These are phyloP conservation scores for Gnathonemus echidnorhynchus DNA, from an alignment of 2,113 vertebrate species.

Conservation along the genomic window DNA sequence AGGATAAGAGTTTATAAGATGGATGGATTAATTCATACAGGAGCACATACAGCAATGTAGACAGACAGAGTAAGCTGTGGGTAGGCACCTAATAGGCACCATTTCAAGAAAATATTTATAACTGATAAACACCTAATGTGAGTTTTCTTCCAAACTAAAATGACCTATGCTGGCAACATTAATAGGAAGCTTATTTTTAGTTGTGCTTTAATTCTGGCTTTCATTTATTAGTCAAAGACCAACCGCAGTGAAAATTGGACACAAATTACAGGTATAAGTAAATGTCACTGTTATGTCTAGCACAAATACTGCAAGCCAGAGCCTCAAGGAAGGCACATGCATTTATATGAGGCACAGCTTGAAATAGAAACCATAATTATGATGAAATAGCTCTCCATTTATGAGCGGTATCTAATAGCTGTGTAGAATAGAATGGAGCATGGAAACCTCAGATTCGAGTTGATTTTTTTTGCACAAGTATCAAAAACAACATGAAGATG, in stretches of 20 bases:
- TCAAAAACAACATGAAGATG: not conserved
- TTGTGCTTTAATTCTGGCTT: not conserved
- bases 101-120: not conserved
- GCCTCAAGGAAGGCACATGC: not conserved
- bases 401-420: not conserved
- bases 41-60: not conserved
- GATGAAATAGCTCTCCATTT: constrained; percentile 4
- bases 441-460: not conserved
- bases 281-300: not conserved
- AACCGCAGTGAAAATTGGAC: not conserved
- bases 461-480: not conserved
- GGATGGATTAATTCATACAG: not conserved
- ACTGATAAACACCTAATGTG: not conserved
- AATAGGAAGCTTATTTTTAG: not conserved
- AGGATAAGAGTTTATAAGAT: not conserved
- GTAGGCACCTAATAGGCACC: not conserved
- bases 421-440: not conserved
- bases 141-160: not conserved
- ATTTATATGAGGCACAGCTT: not conserved
- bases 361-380: constrained; percentile 16
- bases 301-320: not conserved
- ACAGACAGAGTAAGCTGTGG: not conserved
- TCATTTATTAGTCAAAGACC: not conserved
- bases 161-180: not conserved
- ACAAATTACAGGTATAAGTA: not conserved